phyloP scores from a whole-genome alignment of 1,140 invertebrate species.

The Oedothorax gibbosus region DNA sequence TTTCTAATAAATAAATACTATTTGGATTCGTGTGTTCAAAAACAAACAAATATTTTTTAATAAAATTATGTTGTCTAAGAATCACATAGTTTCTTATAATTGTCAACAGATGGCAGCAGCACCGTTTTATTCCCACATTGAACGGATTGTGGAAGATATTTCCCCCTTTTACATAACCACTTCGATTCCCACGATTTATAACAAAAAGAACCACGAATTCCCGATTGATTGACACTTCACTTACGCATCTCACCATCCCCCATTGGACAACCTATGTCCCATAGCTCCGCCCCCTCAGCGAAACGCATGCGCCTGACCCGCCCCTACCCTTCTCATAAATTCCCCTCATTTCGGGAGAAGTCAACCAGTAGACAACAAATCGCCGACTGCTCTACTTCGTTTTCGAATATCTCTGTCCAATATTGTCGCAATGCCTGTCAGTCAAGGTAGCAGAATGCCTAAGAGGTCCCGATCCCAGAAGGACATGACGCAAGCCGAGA shows the following conservation, averaged over 20 bases:
- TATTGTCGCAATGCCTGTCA: background rate
- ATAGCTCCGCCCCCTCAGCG: slow-evolving; percentile 18
- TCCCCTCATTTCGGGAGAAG: background rate
- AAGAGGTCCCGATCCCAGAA: slow-evolving; percentile 11
- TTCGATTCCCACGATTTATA: slow-evolving; percentile 5
- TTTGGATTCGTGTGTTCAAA: background rate
- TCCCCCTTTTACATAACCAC: background rate
- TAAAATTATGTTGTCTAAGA: background rate
- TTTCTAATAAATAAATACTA: background rate
- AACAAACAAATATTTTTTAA: background rate
- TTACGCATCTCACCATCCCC: background rate
- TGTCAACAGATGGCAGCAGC: slow-evolving; percentile 27
- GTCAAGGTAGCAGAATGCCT: background rate
- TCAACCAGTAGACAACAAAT: background rate
- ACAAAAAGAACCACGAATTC: background rate
- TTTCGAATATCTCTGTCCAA: background rate
- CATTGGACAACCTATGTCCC: slow-evolving; percentile 9
- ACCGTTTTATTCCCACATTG: background rate
- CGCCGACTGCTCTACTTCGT: no score
- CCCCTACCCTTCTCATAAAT: slow-evolving; percentile 10
- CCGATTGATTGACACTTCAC: slow-evolving; percentile 23
- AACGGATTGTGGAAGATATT: background rate
- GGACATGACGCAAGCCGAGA: slow-evolving; percentile 75
- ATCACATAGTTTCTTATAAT: background rate
- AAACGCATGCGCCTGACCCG: slow-evolving; percentile 28